These are phyloP conservation scores for Sphyrna mokarran DNA, from an alignment of 2,113 vertebrate species.

Conservation along the genomic window DNA sequence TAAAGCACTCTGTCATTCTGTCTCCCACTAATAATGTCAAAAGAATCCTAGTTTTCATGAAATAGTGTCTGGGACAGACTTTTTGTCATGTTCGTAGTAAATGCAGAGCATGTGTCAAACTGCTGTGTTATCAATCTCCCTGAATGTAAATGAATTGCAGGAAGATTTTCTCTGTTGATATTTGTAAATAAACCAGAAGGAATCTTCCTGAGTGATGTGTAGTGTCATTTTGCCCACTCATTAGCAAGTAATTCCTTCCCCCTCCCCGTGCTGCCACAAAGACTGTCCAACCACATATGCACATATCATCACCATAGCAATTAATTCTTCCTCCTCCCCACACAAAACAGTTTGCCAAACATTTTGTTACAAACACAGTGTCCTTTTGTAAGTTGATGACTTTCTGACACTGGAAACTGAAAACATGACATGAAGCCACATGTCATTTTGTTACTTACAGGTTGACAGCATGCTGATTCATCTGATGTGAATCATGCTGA, in stretches of 20 bases:
- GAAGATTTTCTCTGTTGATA: not conserved
- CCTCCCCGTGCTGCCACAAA: not conserved
- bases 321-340: not conserved
- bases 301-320: not conserved
- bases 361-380: not conserved
- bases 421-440: not conserved
- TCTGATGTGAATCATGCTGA: not conserved
- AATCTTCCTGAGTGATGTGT: not conserved
- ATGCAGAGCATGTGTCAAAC: not conserved
- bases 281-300: not conserved
- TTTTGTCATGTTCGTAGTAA: not conserved
- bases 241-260: not conserved
- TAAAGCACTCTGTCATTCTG: not conserved
- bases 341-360: not conserved
- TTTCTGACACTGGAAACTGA: not conserved
- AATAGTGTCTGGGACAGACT: not conserved
- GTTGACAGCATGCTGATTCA: not conserved
- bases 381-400: not conserved
- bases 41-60: not conserved
- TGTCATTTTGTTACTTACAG: not conserved
- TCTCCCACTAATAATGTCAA: not conserved
- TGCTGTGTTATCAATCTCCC: not conserved
- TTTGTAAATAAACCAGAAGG: not conserved
- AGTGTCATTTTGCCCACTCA: not conserved
- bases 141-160: not conserved